Conservation (phyloP, 2,888 invertebrate genomes). For the Cryptophagus acutangulus region DNA sequence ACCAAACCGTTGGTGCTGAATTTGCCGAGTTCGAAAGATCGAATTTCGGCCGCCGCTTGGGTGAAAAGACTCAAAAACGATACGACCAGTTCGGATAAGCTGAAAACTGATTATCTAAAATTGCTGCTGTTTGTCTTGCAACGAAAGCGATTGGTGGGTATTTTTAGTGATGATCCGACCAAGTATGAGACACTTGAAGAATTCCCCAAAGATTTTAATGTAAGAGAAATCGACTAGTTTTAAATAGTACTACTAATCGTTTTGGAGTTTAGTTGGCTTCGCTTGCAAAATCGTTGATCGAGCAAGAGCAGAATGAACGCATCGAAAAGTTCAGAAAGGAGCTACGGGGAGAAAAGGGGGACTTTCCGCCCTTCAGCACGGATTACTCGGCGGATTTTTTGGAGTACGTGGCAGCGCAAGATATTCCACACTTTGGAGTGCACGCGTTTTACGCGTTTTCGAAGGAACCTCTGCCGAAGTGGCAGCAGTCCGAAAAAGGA, state of each 20-base stretch:
- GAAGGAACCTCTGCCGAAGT: conserved; percentile 45
- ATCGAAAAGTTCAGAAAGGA: conserved; percentile 25
- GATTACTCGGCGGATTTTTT: conserved; percentile 46
- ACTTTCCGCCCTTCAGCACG: conserved; percentile 39
- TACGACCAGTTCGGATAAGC: conserved; percentile 32
- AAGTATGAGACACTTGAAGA: conserved; percentile 35
- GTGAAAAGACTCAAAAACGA: conserved; percentile 43
- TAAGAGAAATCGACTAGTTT: conserved; percentile 21
- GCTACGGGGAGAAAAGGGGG: conserved; percentile 33
- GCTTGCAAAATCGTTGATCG: conserved; percentile 41
- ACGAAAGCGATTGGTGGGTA: conserved; percentile 42
- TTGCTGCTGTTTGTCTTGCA: conserved; percentile 48
- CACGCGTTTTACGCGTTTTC: conserved; percentile 52
- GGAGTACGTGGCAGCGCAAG: conserved; percentile 49
- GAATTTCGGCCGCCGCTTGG: conserved; percentile 48
- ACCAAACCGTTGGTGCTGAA: conserved; percentile 46
- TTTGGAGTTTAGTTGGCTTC: conserved; percentile 28
- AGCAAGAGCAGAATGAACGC: conserved; percentile 34
- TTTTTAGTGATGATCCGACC: conserved; percentile 44
- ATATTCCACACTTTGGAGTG: conserved; percentile 50
- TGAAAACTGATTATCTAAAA: conserved; percentile 46
- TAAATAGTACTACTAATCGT: conserved; percentile 25
- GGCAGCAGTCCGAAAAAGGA: conserved; percentile 42
- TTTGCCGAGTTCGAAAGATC: conserved; percentile 44
- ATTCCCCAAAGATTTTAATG: conserved; percentile 37